Evolutionary conservation across 2,113 vertebrate species (phyloP).

Genomic region (Pachycephala philippinensis): DNA sequence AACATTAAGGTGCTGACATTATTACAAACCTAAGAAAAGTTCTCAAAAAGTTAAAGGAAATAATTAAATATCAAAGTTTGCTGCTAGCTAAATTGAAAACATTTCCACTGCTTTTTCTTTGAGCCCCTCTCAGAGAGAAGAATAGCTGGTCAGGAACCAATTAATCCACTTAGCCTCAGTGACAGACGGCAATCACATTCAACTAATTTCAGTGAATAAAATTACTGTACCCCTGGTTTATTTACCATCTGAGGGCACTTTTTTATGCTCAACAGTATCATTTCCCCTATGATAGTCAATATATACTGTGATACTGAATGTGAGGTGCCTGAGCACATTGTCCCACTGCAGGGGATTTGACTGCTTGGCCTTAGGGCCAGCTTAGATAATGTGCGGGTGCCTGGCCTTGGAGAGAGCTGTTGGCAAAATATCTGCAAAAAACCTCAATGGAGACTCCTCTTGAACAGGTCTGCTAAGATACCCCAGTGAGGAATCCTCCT

Average conservation of each 20-base stretch:
- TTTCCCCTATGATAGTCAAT: not conserved
- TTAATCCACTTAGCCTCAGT: not conserved
- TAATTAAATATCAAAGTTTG: not conserved
- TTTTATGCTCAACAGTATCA: not conserved
- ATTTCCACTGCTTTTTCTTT: not conserved
- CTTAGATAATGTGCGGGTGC: not conserved
- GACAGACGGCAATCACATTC: not conserved
- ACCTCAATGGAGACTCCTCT: not conserved
- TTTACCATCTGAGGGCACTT: not conserved
- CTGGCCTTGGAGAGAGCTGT: not conserved
- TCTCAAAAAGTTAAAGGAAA: not conserved
- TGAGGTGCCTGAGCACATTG: not conserved
- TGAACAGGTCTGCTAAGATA: not conserved
- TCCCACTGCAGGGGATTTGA: not conserved
- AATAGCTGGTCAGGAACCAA: not conserved
- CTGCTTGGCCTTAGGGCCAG: not conserved
- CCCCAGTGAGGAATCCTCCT: fast-evolving
- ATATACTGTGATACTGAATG: not conserved
- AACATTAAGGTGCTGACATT: not conserved
- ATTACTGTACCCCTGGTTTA: not conserved
- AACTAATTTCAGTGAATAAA: not conserved
- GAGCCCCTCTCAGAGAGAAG: not conserved
- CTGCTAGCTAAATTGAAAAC: not conserved
- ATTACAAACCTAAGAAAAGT: not conserved
- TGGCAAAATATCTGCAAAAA: not conserved